Conservation (phyloP, 1,140 invertebrate species). For the Euura saliciscinereae region DNA sequence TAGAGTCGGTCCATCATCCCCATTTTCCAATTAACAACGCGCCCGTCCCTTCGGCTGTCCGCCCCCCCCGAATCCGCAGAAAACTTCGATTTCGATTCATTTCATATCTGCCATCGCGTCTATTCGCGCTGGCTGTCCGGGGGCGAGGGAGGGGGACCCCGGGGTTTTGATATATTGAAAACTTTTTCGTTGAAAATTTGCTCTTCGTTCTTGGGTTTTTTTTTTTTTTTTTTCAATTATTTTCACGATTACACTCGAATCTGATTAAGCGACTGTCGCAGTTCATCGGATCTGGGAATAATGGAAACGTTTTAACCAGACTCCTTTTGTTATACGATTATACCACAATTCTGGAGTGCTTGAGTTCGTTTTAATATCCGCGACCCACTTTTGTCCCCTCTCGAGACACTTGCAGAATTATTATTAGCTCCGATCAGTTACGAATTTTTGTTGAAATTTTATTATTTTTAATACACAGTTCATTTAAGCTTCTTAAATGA, state of each 20-base stretch:
- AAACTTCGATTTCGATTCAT: neutral
- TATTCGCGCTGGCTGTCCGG: neutral
- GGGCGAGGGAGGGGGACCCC: no score
- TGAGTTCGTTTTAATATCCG: no score
- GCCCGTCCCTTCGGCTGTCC: neutral
- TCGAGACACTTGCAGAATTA: no score
- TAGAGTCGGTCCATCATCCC: neutral
- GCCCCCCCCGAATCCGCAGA: neutral
- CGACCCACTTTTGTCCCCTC: no score
- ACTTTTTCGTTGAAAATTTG: neutral
- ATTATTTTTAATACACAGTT: no score
- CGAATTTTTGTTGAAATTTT: no score
- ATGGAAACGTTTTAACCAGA: no score
- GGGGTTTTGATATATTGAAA: neutral
- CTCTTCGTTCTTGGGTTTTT: neutral
- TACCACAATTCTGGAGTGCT: no score
- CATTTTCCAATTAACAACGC: constrained; percentile 2
- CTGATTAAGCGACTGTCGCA: neutral
- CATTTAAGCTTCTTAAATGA: no score
- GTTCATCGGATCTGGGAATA: neutral
- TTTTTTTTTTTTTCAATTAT: neutral
- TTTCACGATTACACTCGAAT: neutral
- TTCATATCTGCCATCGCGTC: neutral
- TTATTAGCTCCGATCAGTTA: no score
- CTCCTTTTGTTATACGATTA: no score